Evolutionary conservation across 2,888 invertebrate genomes (phyloP), one percentile per base, ranked within the genome.

Genomic region (Poecilus cupreus): DNA sequence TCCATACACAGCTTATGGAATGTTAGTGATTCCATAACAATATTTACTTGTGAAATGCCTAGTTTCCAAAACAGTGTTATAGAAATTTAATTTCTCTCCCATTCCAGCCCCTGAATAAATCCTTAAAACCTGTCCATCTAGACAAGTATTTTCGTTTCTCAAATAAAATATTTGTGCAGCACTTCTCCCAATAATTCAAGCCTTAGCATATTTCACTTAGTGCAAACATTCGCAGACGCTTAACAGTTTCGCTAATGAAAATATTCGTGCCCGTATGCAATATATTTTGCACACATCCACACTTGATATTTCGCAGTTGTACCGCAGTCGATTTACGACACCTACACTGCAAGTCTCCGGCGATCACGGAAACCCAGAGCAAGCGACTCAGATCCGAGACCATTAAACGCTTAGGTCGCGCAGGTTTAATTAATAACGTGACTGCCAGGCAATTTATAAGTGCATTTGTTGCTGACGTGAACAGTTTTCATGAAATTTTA

Each of bases 331-430:
- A 72, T 22, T 72, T 72, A 72, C 24, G 72, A 46, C 24, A 60
- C n/a, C 11, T 24, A 22, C 43, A 46, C n/a, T 22, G 10, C 11
- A 22, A 22, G 20, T 18, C 20, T 32, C 32, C 5, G 32, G 24
- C 60, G 46, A 46, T 20, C 72, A 72, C 72, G 72, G 70, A 32
- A 70, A 32, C 32, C 5, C 8, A 32, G 32, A 6, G 32, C 32
- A 6, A 32, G 32, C 16, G 37, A n/a, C 70, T 13, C 16, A 3
- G 70, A 37, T 32, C 32, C 4, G 32, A 5, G 32, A 1, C 22
- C 22, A 49, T 72, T 72, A 70, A 60, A 70, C 70, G 37, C 39
- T 70, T 24, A 72, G 72, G 72, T 72, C 49, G 13, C 49, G 10
- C n/a, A 43, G n/a, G n/a, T 46, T 49, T 72, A 16, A 72, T 46